Percentiles rank a stretch among this genome's conserved stretches.
Conservation (phyloP, 1,140 invertebrate genomes). For the Vanessa atalanta region DNA sequence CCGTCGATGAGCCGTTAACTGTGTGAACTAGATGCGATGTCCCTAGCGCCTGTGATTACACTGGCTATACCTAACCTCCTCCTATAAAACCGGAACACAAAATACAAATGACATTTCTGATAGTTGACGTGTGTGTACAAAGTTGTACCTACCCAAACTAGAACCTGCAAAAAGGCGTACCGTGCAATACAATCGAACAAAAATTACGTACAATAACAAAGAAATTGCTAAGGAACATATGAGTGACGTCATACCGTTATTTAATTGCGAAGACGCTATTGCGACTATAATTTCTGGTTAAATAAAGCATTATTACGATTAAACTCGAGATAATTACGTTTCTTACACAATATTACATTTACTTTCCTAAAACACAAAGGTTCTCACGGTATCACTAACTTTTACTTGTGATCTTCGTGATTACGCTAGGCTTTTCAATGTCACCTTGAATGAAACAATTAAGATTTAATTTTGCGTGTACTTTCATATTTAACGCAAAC, state of each 20-base stretch:
- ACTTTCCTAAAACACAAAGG: constrained; percentile 30
- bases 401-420: constrained; percentile 31
- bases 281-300: constrained; percentile 1
- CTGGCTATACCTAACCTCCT: no score
- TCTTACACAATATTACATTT: constrained; percentile 27
- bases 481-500: constrained; percentile 14
- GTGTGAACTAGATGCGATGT: no score
- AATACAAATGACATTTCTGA: no score
- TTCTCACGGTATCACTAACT: constrained; percentile 23
- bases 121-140: no score
- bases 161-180: no score
- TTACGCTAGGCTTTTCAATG: constrained; percentile 24
- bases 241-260: background rate
- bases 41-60: no score
- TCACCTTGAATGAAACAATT: constrained; percentile 18
- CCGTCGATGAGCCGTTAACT: no score
- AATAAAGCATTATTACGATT: constrained; percentile 16
- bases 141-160: no score
- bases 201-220: background rate
- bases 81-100: no score
- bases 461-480: constrained; percentile 18
- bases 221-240: background rate
- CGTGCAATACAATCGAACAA: no score
- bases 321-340: constrained; percentile 16
- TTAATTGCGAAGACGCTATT: background rate